These are phyloP conservation scores for Chlamydotis undulata DNA, from an alignment of 2,113 vertebrate genomes.

Conservation along the genomic window DNA sequence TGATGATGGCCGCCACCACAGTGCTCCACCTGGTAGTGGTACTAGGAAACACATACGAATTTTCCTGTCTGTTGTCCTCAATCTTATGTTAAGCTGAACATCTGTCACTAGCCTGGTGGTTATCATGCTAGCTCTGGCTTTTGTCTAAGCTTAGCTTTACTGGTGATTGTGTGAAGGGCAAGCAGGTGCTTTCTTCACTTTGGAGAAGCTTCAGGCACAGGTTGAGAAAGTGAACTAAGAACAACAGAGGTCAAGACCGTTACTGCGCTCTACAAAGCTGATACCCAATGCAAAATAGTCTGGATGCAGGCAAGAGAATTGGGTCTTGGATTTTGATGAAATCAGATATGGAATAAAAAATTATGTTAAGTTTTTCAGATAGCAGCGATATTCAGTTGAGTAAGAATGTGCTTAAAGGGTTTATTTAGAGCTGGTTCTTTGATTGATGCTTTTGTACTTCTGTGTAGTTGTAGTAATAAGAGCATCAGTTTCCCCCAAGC, in stretches of 20 bases:
- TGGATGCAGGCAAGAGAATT: not conserved
- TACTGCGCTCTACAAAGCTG: not conserved
- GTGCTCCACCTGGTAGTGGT: not conserved
- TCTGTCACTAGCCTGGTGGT: not conserved
- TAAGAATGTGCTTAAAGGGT: not conserved
- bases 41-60: not conserved
- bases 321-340: not conserved
- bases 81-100: not conserved
- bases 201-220: not conserved
- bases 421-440: not conserved
- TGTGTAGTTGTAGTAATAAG: not conserved
- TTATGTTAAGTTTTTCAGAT: not conserved
- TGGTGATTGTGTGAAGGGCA: not conserved
- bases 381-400: not conserved
- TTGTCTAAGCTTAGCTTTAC: not conserved
- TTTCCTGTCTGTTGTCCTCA: not conserved
- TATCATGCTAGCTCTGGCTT: not conserved
- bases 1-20: fast-evolving
- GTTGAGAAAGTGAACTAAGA: not conserved
- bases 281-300: not conserved
- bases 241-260: not conserved
- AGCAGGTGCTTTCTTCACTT: not conserved
- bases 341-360: not conserved
- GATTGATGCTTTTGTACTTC: not conserved
- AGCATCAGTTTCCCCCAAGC: conserved; percentile 6